A percentile compares a stretch with the other conserved stretches of the same genome.
phyloP scores from a whole-genome alignment of 1,140 invertebrate genomes.

The Heliconius hewitsoni region DNA sequence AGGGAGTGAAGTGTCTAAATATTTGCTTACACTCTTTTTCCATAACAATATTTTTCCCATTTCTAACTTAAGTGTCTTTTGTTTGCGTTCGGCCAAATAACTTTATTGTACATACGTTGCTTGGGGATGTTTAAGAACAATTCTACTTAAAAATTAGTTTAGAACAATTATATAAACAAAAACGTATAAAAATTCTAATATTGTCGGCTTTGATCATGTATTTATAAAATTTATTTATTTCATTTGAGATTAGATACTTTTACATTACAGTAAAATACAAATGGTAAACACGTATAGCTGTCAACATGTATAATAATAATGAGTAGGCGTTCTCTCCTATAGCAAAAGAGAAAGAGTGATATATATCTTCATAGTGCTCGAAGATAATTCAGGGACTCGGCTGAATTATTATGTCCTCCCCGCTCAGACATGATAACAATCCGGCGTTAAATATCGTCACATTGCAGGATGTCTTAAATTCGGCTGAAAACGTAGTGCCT shows the following conservation, averaged over 20 bases:
- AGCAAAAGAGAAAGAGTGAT: no score
- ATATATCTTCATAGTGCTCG: no score
- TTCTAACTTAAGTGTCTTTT: neutral
- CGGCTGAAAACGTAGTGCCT: no score
- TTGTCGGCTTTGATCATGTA: neutral
- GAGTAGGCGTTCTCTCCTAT: no score
- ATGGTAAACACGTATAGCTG: neutral
- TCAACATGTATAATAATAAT: neutral
- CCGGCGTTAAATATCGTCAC: no score
- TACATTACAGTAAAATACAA: neutral
- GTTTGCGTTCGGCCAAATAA: neutral
- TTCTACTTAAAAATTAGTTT: neutral
- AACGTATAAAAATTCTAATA: neutral
- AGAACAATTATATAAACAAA: neutral
- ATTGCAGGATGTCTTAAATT: no score
- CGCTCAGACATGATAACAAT: no score
- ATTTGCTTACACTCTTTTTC: conserved; percentile 23
- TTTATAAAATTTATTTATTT: neutral
- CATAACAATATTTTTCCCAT: conserved; percentile 12
- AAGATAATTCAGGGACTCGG: no score
- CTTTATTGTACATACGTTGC: neutral
- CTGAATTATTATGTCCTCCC: no score
- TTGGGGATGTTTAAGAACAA: neutral
- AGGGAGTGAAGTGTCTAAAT: conserved; percentile 28
- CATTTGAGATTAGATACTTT: neutral